Evolutionary conservation across 2,888 invertebrate genomes (phyloP).

Genomic region (Nomada lathburiana): DNA sequence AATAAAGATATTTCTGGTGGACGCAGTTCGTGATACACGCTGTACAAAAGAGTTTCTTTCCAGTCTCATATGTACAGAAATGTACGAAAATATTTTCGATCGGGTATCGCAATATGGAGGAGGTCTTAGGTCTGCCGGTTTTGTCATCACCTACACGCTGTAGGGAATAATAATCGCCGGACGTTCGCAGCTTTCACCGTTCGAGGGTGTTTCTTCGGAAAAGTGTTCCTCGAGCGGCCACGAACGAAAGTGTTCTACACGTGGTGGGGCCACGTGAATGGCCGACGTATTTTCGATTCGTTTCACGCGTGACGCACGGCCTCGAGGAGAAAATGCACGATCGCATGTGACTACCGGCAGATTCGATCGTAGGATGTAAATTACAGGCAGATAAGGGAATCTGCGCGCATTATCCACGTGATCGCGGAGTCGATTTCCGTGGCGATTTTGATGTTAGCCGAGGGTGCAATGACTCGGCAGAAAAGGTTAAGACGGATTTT

Average conservation of each 20-base stretch:
- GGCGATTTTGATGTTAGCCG: no score
- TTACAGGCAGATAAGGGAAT: conserved; percentile 20
- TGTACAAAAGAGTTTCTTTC: no score
- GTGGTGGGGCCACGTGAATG: conserved; percentile 20
- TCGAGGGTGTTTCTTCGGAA: conserved; percentile 73
- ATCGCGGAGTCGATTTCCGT: not conserved
- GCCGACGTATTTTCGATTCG: conserved; percentile 61
- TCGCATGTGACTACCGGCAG: conserved; percentile 15
- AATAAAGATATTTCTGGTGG: no score
- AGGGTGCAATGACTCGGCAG: no score
- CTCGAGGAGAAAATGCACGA: conserved; percentile 33
- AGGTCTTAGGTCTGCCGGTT: not conserved
- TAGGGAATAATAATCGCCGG: conserved; percentile 55
- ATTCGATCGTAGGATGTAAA: conserved; percentile 15
- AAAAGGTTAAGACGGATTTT: not conserved
- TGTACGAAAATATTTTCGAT: no score
- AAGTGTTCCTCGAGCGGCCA: conserved; percentile 61
- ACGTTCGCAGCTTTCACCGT: conserved; percentile 66
- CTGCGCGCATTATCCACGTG: not conserved
- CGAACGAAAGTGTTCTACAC: conserved; percentile 55
- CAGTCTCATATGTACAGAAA: no score
- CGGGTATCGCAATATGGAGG: no score
- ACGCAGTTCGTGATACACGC: no score
- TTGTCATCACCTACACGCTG: conserved; percentile 54
- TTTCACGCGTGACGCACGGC: conserved; percentile 50